Conservation (phyloP, 2,888 invertebrate genomes). For the Drosophila robusta region DNA sequence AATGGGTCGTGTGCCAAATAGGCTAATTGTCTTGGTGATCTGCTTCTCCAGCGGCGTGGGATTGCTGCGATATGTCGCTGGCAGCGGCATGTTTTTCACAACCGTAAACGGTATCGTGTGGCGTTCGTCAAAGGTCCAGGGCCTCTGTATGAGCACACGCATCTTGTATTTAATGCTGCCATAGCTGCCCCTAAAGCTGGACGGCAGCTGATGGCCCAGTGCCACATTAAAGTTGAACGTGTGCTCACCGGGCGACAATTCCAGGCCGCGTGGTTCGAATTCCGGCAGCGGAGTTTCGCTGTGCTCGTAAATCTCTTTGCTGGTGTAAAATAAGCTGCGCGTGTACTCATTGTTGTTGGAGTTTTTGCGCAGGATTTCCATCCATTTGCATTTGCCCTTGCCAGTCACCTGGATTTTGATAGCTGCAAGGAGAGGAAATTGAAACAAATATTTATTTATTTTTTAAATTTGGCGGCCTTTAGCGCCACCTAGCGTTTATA, state of each 20-base stretch:
- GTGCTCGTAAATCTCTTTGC: conserved; percentile 83
- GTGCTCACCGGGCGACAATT: conserved; percentile 82
- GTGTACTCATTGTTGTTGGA: conserved; percentile 80
- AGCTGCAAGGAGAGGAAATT: conserved; percentile 60
- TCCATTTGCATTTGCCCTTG: conserved; percentile 85
- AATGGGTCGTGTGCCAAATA: conserved; percentile 84
- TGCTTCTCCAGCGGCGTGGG: conserved; percentile 79
- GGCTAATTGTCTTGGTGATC: conserved; percentile 82
- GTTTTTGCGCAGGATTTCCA: conserved; percentile 83
- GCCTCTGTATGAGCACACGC: conserved; percentile 83
- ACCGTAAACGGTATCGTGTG: conserved; percentile 83
- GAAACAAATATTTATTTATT: not conserved
- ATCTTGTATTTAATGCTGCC: conserved; percentile 85
- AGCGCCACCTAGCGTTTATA: conserved; percentile 5
- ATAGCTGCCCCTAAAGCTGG: conserved; percentile 83
- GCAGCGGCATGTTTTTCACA: conserved; percentile 80
- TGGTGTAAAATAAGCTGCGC: conserved; percentile 83
- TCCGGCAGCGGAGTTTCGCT: conserved; percentile 79
- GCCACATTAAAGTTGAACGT: conserved; percentile 81
- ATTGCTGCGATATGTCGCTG: conserved; percentile 65
- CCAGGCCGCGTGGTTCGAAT: conserved; percentile 83
- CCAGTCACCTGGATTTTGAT: conserved; percentile 84
- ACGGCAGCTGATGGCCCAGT: conserved; percentile 81
- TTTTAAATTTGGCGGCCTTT: not conserved
- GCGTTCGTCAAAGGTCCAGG: conserved; percentile 84